phyloP scores from a whole-genome alignment of 2,797 vertebrate species.

The Acanthiza pusilla region DNA sequence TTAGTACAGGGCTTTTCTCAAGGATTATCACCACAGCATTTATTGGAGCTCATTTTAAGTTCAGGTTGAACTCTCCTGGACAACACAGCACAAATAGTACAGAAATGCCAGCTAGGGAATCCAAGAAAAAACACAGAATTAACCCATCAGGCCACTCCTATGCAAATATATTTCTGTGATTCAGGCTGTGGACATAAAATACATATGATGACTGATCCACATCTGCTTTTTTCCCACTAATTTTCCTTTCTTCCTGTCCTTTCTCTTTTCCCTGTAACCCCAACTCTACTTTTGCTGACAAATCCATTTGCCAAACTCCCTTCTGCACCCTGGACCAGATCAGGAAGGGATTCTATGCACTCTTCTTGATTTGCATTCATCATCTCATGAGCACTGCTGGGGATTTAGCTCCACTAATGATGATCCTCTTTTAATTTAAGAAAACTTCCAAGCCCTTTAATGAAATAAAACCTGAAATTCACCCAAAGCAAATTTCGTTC shows the following conservation, averaged over 20 bases:
- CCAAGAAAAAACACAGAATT: not conserved
- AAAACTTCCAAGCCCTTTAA: not conserved
- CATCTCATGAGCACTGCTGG: not conserved
- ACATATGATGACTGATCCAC: not conserved
- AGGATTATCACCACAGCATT: not conserved
- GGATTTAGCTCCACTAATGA: not conserved
- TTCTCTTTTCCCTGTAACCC: not conserved
- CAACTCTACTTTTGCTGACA: not conserved
- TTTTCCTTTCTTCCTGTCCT: not conserved
- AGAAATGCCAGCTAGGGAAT: not conserved
- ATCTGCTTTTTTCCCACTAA: not conserved
- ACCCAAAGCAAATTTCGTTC: not conserved
- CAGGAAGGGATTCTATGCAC: not conserved
- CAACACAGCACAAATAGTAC: not conserved
- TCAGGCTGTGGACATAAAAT: not conserved
- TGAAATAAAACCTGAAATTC: not conserved
- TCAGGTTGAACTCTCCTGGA: not conserved
- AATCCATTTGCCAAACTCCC: not conserved
- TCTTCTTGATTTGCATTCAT: not conserved
- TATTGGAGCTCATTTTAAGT: not conserved
- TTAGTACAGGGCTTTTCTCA: not conserved
- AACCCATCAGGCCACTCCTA: not conserved
- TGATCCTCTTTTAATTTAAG: not conserved
- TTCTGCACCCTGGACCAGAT: not conserved
- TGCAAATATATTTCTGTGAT: not conserved